These are phyloP conservation scores for Oscheius sp. DNA, from an alignment of 2,888 invertebrate genomes.

Conservation along the genomic window DNA sequence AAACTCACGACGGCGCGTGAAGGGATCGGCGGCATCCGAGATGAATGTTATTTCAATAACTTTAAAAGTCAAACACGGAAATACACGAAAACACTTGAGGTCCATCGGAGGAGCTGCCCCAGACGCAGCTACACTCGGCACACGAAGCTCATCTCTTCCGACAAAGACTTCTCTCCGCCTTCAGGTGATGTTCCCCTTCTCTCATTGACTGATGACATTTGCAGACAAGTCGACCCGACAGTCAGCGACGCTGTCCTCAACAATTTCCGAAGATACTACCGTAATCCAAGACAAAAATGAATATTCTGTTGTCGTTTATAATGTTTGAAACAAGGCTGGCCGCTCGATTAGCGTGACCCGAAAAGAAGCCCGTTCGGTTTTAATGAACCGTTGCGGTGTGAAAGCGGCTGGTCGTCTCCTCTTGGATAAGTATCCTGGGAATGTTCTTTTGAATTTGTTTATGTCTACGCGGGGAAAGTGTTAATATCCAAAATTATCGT, in stretches of 20 bases:
- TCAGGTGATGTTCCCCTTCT: slow-evolving; percentile 42
- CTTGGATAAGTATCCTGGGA: background rate
- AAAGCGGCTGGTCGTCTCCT: background rate
- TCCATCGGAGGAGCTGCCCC: slow-evolving; percentile 25
- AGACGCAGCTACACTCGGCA: slow-evolving; percentile 20
- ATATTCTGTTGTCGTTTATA: background rate
- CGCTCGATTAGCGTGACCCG: slow-evolving; percentile 2
- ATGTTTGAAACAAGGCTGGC: background rate
- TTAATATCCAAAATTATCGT: slow-evolving; percentile 7
- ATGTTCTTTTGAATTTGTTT: background rate
- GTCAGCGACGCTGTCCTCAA: slow-evolving; percentile 21
- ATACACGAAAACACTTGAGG: slow-evolving; percentile 24
- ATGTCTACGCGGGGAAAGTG: background rate
- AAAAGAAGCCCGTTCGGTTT: background rate
- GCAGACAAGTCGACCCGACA: slow-evolving; percentile 28
- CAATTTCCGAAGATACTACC: slow-evolving; percentile 27
- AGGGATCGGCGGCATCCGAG: background rate
- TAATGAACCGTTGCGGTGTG: slow-evolving; percentile 12
- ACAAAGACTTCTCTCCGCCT: slow-evolving; percentile 47
- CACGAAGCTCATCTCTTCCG: slow-evolving; percentile 54
- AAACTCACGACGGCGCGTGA: background rate
- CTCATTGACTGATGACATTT: slow-evolving; percentile 38
- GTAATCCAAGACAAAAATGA: slow-evolving; percentile 9
- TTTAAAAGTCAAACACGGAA: slow-evolving; percentile 10
- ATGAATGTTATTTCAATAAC: slow-evolving; percentile 10